These are phyloP conservation scores for Mus musculus DNA, from an alignment of 2,113 vertebrate species.

Conservation along the genomic window GRCm39 chr11:72637501-72638000, in stretches of 20 bases:
- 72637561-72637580: not conserved
- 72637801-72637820: not conserved
- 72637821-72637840: not conserved
- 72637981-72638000: not conserved
- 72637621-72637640: not conserved
- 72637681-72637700: slow-evolving; percentile 97
- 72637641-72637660: not conserved
- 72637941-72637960: not conserved
- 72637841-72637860: not conserved
- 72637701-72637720: slow-evolving; percentile 92
- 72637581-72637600: not conserved
- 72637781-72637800: slow-evolving; percentile 78
- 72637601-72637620: not conserved
- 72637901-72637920: not conserved
- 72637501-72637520: not conserved
- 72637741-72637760: slow-evolving; percentile 96
- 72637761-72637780: slow-evolving; percentile 97
- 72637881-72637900: not conserved
- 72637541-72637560: not conserved
- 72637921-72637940: not conserved
- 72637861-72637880: not conserved
- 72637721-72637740: slow-evolving; percentile 97
- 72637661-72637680: slow-evolving; percentile 77
- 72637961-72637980: not conserved
- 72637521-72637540: not conserved